These are phyloP conservation scores for Alcis repandata DNA, from an alignment of 2,888 invertebrate species.

Conservation along the genomic window DNA sequence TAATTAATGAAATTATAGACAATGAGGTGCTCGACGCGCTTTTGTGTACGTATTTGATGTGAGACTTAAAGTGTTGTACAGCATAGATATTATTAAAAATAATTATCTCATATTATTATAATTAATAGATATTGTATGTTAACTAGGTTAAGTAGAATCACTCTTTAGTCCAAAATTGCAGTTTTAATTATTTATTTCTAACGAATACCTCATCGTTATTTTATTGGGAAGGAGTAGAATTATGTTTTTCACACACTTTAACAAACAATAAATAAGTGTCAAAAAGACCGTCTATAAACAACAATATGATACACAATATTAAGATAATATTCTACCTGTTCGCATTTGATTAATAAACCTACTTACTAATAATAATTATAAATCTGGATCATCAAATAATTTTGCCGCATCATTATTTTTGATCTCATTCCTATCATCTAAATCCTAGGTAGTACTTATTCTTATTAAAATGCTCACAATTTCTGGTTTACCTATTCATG, in stretches of 20 bases:
- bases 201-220: constrained; percentile 55
- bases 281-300: background rate
- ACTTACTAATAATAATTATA: background rate
- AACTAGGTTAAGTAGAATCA: constrained; percentile 80
- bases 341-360: background rate
- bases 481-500: no score
- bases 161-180: constrained; percentile 81
- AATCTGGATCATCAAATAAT: constrained; percentile 8
- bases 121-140: constrained; percentile 64
- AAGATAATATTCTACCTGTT: background rate
- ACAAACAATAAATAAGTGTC: background rate
- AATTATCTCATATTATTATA: constrained; percentile 72
- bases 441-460: background rate
- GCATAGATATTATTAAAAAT: constrained; percentile 79
- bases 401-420: constrained; percentile 11
- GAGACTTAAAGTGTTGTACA: constrained; percentile 84
- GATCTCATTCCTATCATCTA: constrained; percentile 21
- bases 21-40: constrained; percentile 61
- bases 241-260: constrained; percentile 12
- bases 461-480: background rate
- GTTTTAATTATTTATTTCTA: constrained; percentile 76
- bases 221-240: constrained; percentile 43
- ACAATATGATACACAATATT: background rate
- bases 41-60: constrained; percentile 72
- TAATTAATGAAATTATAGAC: constrained; percentile 68